Percentiles rank a stretch among this genome's conserved stretches.
phyloP scores from a whole-genome alignment of 2,113 vertebrate genomes.

The Tretioscincus oriximinensis region DNA sequence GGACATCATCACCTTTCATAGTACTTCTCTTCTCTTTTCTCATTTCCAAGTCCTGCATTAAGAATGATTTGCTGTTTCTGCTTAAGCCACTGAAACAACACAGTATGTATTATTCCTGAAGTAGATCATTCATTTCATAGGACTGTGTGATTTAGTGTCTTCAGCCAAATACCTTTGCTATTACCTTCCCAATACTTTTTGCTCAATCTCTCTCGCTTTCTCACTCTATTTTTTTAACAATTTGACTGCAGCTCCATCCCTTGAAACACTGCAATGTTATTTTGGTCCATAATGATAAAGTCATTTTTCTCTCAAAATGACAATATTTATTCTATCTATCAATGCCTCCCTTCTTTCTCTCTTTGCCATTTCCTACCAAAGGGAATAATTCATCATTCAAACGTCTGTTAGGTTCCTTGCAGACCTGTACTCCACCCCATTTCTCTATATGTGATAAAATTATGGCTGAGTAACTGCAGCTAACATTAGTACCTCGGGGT shows the following conservation, averaged over 20 bases:
- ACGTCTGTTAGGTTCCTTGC: not conserved
- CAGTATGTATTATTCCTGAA: not conserved
- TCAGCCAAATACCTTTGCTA: slow-evolving; percentile 2
- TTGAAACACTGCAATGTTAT: slow-evolving; percentile 25
- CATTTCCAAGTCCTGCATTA: not conserved
- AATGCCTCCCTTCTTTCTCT: not conserved
- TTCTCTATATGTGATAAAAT: not conserved
- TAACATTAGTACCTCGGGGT: not conserved
- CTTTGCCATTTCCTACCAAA: slow-evolving; percentile 21
- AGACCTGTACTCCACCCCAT: not conserved
- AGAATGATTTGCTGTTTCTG: slow-evolving; percentile 8
- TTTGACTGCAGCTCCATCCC: slow-evolving; percentile 12
- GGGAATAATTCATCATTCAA: slow-evolving; percentile 13
- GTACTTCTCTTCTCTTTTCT: not conserved
- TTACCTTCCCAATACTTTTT: not conserved
- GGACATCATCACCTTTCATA: not conserved
- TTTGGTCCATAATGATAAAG: slow-evolving; percentile 23
- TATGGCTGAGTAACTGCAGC: not conserved
- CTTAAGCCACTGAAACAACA: not conserved
- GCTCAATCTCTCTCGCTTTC: no score
- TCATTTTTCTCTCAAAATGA: slow-evolving; percentile 30
- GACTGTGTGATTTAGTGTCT: not conserved
- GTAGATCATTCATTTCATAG: not conserved
- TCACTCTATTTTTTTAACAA: not conserved
- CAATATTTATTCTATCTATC: slow-evolving; percentile 24